A percentile compares a stretch with the other conserved stretches of the same genome.
phyloP scores from a whole-genome alignment of 2,113 vertebrate genomes.

The Barbus barbus region DNA sequence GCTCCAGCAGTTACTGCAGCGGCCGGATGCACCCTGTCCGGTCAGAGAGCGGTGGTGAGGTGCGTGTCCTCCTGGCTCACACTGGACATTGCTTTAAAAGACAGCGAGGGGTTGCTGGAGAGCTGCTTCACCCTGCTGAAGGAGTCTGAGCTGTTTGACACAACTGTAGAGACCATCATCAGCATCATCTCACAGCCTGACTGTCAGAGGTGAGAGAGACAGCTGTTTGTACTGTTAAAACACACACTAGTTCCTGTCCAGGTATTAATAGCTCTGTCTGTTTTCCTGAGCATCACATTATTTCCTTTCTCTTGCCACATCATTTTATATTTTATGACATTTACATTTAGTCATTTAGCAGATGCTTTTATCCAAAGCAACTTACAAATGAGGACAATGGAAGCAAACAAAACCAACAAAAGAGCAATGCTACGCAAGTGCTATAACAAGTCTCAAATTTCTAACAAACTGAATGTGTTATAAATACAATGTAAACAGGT shows the following conservation, averaged over 20 bases:
- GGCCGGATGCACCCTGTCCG: slow-evolving; percentile 80
- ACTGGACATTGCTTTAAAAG: slow-evolving; percentile 86
- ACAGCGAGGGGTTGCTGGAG: slow-evolving; percentile 88
- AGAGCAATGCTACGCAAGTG: no score
- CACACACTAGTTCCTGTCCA: background rate
- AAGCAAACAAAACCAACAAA: no score
- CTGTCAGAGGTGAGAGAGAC: slow-evolving; percentile 88
- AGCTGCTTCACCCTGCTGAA: slow-evolving; percentile 86
- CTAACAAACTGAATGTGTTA: background rate
- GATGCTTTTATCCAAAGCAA: no score
- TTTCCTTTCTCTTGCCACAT: background rate
- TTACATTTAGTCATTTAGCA: no score
- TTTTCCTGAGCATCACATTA: background rate
- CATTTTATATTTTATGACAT: no score
- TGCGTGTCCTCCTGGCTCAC: slow-evolving; percentile 94
- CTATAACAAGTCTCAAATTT: no score
- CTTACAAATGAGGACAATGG: no score
- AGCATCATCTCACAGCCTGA: slow-evolving; percentile 91
- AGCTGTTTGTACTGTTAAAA: background rate
- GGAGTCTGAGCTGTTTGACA: slow-evolving; percentile 90
- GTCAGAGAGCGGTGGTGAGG: slow-evolving; percentile 85
- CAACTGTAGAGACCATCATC: slow-evolving; percentile 92
- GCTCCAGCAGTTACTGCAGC: slow-evolving; percentile 89
- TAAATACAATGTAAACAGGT: background rate
- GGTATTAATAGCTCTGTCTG: background rate